phyloP scores from a whole-genome alignment of 2,888 invertebrate species.

The Electrophaes corylata region DNA sequence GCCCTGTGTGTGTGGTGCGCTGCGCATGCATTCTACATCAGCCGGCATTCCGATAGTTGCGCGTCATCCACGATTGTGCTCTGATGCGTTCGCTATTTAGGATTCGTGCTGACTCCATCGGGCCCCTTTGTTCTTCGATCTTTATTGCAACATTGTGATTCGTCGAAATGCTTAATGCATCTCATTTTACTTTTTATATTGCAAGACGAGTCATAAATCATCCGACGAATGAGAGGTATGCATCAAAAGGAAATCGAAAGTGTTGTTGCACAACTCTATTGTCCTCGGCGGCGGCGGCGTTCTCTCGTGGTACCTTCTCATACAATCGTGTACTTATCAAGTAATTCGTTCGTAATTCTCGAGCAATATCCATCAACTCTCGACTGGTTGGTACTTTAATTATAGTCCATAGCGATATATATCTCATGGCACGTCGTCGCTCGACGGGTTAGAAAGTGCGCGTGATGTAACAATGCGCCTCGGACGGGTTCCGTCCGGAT shows the following conservation, averaged over 20 bases:
- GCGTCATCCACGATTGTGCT: conserved; percentile 72
- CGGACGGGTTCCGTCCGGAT: conserved; percentile 50
- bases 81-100: conserved; percentile 63
- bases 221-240: conserved; percentile 52
- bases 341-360: conserved; percentile 60
- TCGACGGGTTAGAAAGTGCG: conserved; percentile 69
- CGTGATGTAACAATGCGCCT: conserved; percentile 71
- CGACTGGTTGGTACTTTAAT: conserved; percentile 64
- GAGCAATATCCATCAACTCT: conserved; percentile 45
- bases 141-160: conserved; percentile 51
- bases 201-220: conserved; percentile 47
- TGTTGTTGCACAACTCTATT: conserved; percentile 70
- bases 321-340: conserved; percentile 44
- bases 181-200: conserved; percentile 47
- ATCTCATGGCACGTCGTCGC: conserved; percentile 66
- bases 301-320: conserved; percentile 40
- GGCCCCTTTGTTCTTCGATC: conserved; percentile 54
- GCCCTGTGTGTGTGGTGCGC: conserved; percentile 53
- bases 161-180: conserved; percentile 44
- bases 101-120: conserved; percentile 55
- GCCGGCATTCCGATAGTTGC: conserved; percentile 72
- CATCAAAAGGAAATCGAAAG: conserved; percentile 66
- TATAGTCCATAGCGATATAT: conserved; percentile 69
- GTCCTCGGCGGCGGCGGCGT: conserved; percentile 54
- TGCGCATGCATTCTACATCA: conserved; percentile 70